Evolutionary conservation across 1,140 invertebrate genomes (phyloP).

Genomic region (Papilio aristodemus): DNA sequence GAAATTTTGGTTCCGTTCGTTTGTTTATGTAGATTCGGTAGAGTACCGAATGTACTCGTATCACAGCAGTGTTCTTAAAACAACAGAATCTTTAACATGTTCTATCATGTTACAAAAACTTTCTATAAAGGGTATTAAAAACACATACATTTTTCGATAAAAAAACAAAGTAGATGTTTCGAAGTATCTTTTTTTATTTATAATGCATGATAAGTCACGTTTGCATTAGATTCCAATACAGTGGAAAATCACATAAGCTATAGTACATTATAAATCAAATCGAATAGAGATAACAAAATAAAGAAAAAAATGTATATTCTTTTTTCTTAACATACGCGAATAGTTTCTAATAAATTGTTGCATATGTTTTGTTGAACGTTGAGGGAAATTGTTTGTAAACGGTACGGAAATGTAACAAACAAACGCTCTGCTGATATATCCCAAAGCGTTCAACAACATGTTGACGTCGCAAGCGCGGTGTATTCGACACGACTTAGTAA

Average conservation of each 20-base stretch:
- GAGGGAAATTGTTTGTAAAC: neutral
- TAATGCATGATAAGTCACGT: no score
- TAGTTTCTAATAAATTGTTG: no score
- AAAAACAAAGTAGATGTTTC: no score
- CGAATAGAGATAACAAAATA: no score
- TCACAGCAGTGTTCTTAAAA: neutral
- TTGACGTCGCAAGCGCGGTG: neutral
- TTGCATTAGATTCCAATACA: no score
- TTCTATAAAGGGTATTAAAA: neutral
- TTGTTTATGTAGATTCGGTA: constrained; percentile 1
- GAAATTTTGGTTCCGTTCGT: neutral
- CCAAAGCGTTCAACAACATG: constrained; percentile 14
- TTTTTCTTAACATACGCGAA: neutral
- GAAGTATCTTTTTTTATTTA: no score
- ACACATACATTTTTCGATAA: no score
- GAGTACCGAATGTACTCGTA: neutral
- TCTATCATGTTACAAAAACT: neutral
- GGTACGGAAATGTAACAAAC: constrained; percentile 17
- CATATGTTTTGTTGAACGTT: neutral
- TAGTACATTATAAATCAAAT: no score
- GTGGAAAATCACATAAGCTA: no score
- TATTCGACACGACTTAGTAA: neutral
- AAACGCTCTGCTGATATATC: neutral
- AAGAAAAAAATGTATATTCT: neutral
- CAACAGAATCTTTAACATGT: neutral